Percentiles rank a stretch among this genome's conserved stretches.
Evolutionary conservation across 2,888 invertebrate species (phyloP).

Genomic region (Phymatocera aterrima): DNA sequence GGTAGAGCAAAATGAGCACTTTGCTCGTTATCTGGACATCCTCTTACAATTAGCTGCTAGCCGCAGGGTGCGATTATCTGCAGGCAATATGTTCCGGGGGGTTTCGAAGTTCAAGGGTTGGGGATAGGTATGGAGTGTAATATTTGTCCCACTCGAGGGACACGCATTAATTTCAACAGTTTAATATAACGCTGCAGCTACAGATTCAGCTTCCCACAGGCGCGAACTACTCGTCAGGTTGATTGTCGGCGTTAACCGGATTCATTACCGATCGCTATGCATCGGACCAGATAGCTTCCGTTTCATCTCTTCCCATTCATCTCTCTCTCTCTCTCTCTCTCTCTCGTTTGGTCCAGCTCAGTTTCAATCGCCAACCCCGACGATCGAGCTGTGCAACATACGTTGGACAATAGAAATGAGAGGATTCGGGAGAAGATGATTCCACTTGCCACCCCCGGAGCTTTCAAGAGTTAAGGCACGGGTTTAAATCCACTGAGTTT

Average conservation of each 20-base stretch:
- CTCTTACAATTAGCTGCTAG: constrained; percentile 22
- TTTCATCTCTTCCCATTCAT: constrained; percentile 13
- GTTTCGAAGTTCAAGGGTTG: background rate
- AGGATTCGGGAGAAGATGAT: background rate
- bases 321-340: background rate
- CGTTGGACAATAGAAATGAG: constrained; percentile 10
- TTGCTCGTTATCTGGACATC: constrained; percentile 34
- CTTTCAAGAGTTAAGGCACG: background rate
- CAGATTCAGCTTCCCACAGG: constrained; percentile 31
- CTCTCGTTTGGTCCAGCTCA: background rate
- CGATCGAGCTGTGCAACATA: background rate
- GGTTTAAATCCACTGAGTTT: background rate
- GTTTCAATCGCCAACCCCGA: constrained; percentile 5
- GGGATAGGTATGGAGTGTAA: background rate
- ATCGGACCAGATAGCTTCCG: constrained; percentile 29
- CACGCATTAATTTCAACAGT: constrained; percentile 30
- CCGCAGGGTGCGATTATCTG: constrained; percentile 26
- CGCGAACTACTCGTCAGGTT: constrained; percentile 37
- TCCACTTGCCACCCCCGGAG: background rate
- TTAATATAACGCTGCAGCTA: constrained; percentile 12
- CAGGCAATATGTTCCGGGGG: background rate
- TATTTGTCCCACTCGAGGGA: constrained; percentile 11
- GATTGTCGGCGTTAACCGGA: constrained; percentile 38
- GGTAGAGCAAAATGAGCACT: constrained; percentile 11
- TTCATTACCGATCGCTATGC: constrained; percentile 33